Base-by-base conservation (phyloP, 2,888 invertebrate species). In the Drosophila greeni region DNA sequence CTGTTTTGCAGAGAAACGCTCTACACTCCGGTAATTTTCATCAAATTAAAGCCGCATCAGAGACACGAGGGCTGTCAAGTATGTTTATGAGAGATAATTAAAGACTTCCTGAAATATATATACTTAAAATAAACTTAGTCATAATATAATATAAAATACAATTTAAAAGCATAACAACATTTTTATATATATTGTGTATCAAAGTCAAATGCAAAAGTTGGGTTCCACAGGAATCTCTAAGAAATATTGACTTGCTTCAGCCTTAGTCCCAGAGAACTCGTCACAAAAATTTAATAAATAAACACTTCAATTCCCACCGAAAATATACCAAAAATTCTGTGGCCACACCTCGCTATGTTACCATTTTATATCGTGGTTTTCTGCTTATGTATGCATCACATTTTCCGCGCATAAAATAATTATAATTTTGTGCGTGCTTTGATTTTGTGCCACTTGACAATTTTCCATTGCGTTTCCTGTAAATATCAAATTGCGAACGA, bases 401-500 rank as follows among this genome's bases (percentile, higher is more conserved):
- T 67, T 70, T 81, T 74, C 72, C 74, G 67, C 75, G 70, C 72
- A 76, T 82, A 73, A 79, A 82, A 78, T 79, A 79, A 82, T 79
- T 82, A 79, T 75, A 79, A 82, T 82, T 80, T 80, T 53, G 78
- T 70, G 73, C 75, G 78, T 76, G 79, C 81, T 79, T 79, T 79
- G 83, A 79, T 82, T 77, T 77, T 77, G 57, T 62, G 68, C 53
- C 83, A 73, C 81, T 75, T 80, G 60, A 77, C 67, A 82, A 78
- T 82, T 82, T 77, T 70, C 67, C 67, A 51, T 73, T 26, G 70
- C 62, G 56, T 65, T 76, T 73, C 66, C 77, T 66, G 69, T 67
- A 70, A 73, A 74, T 71, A 62, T 57, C 57, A 79, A 79, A 74
- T 76, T 69, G 64, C 59, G 48, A 51, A 36, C 58, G 20, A 60